Evolutionary conservation across 2,797 vertebrate genomes (phyloP).

Genomic region (Rhabdomys pumilio): DNA sequence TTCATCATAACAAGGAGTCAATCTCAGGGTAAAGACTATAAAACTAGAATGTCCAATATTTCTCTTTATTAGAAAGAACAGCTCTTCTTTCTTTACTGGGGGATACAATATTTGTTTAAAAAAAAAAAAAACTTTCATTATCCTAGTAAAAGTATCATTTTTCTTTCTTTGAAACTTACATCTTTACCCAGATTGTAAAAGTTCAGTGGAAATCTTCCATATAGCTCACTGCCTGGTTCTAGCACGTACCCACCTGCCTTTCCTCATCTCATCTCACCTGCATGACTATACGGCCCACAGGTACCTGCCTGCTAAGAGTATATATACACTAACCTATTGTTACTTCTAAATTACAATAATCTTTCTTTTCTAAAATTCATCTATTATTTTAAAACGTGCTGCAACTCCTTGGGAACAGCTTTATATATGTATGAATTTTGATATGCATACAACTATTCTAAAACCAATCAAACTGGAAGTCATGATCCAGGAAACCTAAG

Average conservation of each 20-base stretch:
- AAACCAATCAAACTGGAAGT: constrained; percentile 55
- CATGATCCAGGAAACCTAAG: constrained; percentile 34
- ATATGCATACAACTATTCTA: constrained; percentile 19
- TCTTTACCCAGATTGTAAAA: constrained; percentile 7
- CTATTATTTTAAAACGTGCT: constrained; percentile 35
- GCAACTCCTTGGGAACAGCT: constrained; percentile 38
- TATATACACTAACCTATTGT: constrained; percentile 6
- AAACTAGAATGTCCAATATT: not conserved
- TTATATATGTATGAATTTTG: constrained; percentile 32
- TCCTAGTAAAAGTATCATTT: not conserved
- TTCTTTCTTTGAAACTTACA: constrained; percentile 36
- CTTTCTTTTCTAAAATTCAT: constrained; percentile 52
- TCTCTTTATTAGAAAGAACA: not conserved
- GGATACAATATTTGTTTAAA: not conserved
- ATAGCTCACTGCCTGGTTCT: not conserved
- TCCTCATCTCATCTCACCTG: constrained; percentile 15
- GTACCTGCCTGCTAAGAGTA: not conserved
- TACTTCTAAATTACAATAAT: not conserved
- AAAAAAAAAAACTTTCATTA: constrained; percentile 5
- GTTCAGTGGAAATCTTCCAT: not conserved
- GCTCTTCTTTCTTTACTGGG: not conserved
- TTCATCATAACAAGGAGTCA: constrained; percentile 24
- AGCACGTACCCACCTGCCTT: constrained; percentile 18
- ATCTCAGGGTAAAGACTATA: constrained; percentile 11
- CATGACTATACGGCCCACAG: not conserved